These are phyloP conservation scores for Poecilia wingei DNA, from an alignment of 2,797 vertebrate species.

Conservation along the genomic window DNA sequence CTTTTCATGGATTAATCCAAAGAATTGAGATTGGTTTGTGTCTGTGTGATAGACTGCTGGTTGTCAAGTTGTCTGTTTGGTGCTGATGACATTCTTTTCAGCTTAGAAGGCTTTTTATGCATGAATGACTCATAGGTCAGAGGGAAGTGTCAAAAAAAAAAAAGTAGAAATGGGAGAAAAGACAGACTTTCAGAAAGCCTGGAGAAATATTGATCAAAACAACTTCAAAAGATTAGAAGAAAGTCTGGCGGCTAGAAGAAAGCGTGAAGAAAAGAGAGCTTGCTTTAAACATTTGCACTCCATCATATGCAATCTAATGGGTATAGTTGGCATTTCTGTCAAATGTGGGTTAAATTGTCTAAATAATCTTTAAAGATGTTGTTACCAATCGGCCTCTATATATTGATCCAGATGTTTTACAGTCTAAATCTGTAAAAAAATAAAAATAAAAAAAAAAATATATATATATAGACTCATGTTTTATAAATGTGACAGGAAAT, in stretches of 20 bases:
- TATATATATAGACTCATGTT: not conserved
- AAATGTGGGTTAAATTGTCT: not conserved
- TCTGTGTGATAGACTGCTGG: not conserved
- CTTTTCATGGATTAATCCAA: not conserved
- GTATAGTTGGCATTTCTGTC: not conserved
- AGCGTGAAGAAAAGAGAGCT: not conserved
- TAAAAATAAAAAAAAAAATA: not conserved
- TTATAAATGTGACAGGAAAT: not conserved
- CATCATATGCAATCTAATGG: not conserved
- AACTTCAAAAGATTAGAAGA: not conserved
- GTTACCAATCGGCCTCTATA: not conserved
- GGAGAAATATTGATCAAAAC: conserved; percentile 6
- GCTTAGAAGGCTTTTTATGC: not conserved
- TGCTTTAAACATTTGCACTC: not conserved
- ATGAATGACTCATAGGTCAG: conserved; percentile 1
- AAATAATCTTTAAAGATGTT: not conserved
- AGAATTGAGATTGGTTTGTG: not conserved
- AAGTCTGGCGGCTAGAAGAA: not conserved
- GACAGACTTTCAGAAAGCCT: conserved; percentile 1
- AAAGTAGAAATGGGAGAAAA: not conserved
- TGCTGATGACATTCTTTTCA: not conserved
- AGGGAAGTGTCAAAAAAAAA: not conserved
- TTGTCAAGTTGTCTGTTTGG: not conserved
- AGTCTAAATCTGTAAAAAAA: not conserved
- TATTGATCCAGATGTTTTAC: not conserved